phyloP scores from a whole-genome alignment of 1,140 invertebrate genomes.

The Calephelis virginiensis region DNA sequence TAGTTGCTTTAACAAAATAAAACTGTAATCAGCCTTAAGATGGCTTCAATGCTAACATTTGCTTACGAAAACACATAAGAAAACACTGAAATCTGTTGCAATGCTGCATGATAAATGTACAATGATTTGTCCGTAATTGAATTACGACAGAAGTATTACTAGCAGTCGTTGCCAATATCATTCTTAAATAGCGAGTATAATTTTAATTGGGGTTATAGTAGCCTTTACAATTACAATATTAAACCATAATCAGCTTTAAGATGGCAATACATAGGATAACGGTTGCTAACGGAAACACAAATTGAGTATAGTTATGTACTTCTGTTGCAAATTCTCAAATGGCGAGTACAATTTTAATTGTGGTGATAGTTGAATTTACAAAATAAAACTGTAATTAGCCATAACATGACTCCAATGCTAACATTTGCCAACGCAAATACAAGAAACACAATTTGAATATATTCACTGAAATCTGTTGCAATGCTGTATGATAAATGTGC shows the following conservation, averaged over 20 bases:
- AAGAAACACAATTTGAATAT: background rate
- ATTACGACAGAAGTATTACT: constrained; percentile 1
- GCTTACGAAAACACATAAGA: too few relatives aligned
- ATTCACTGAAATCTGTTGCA: constrained; percentile 6
- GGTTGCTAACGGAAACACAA: too few relatives aligned
- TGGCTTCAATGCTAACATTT: too few relatives aligned
- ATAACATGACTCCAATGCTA: too few relatives aligned
- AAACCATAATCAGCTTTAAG: too few relatives aligned
- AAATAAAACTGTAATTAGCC: constrained; percentile 20
- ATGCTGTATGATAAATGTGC: background rate
- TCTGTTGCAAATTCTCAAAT: constrained; percentile 3
- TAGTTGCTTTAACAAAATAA: constrained; percentile 35
- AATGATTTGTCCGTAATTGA: background rate
- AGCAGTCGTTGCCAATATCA: background rate
- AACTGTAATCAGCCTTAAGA: too few relatives aligned
- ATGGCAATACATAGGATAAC: too few relatives aligned
- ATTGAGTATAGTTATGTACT: background rate
- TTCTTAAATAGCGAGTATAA: background rate
- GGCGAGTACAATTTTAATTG: constrained; percentile 4
- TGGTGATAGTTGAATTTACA: constrained; percentile 29
- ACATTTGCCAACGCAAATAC: too few relatives aligned
- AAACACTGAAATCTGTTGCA: background rate
- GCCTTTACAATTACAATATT: constrained; percentile 34
- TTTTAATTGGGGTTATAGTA: background rate
- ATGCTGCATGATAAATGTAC: background rate